Base-by-base conservation (phyloP, 2,113 vertebrate species). In the mouse (Mus musculus) region DNA sequence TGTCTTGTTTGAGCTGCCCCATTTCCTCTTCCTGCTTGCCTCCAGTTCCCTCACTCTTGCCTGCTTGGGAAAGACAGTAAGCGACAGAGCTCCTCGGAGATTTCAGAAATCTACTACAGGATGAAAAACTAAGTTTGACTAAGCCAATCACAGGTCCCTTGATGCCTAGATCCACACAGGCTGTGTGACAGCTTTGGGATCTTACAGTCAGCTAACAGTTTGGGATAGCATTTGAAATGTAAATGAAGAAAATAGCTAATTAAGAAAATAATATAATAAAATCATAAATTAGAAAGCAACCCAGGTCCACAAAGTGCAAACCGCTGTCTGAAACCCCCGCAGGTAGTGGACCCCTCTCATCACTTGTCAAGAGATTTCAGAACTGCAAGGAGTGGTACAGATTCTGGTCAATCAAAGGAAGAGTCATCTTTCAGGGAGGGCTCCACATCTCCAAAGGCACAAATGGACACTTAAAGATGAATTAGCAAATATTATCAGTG, bases 381-480 rank as follows among this genome's bases (percentile, higher is more conserved):
- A 39, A 78, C 46, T 28, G 84, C 28, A 5, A 3, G n/a, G 14
- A 92, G 22, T 28, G 7, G 49, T 5, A 28, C 2, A 36, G 36
- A 78, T 65, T 72, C 30, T 33, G 30, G 65, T 93, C 13, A 76
- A 4, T 61, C 24, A 76, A 76, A 54, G 77, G 12, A 52, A 13
- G 54, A 14, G 24, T 36, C 7, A 52, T 65, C 36, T 9, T 7
- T 33, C 19, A 33, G 28, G 30, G 30, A 63, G 67, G 30, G 28
- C 46, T 61, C 82, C 30, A 4, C 1, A 7, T 28, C 10, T 11
- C 11, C 33, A 16, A 1, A 1, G 24, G 9, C 13, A 9, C 16
- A 75, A 12, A 11, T 0, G 13, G 46, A 22, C 39, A 19, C 17
- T 90, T 46, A 36, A 63, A 56, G 52, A 52, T 56, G 76, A 72